Conservation (phyloP, 2,888 invertebrate species). For the Megastigmus dorsalis region DNA sequence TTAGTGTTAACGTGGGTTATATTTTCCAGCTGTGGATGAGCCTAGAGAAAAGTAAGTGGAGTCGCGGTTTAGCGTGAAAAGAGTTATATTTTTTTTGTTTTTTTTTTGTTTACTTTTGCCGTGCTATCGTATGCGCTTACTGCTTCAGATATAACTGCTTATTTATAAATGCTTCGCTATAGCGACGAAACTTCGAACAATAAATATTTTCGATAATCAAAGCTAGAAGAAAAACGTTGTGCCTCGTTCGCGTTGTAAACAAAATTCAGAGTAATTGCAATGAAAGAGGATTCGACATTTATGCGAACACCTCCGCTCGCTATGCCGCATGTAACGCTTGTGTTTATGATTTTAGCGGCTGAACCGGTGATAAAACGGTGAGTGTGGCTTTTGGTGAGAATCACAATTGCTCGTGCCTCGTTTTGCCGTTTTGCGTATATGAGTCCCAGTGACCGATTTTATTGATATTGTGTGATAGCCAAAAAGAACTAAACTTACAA, state of each 20-base stretch:
- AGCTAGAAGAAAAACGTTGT: too few species aligned
- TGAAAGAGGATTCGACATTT: background rate
- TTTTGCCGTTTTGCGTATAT: too few species aligned
- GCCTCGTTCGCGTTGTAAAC: too few species aligned
- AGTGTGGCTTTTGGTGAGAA: constrained; percentile 57
- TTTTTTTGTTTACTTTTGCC: constrained; percentile 30
- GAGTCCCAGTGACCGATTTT: too few species aligned
- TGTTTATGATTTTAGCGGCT: constrained; percentile 70
- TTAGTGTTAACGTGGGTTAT: constrained; percentile 61
- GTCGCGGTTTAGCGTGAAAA: constrained; percentile 45
- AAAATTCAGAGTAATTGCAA: too few species aligned
- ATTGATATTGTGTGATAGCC: background rate
- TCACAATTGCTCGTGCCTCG: background rate
- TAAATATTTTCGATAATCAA: too few species aligned
- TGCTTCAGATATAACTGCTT: constrained; percentile 3
- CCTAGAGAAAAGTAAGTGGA: constrained; percentile 94
- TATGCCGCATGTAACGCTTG: constrained; percentile 57
- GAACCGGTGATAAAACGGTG: constrained; percentile 67
- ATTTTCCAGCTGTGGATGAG: constrained; percentile 93
- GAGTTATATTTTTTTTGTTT: constrained; percentile 51
- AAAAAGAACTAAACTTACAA: too few species aligned
- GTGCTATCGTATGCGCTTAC: constrained; percentile 19
- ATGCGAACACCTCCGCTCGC: constrained; percentile 18
- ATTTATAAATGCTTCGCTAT: background rate
- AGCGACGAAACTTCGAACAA: too few species aligned